Base-by-base conservation (phyloP, 2,113 vertebrate genomes). In the Mormoops blainvillei region DNA sequence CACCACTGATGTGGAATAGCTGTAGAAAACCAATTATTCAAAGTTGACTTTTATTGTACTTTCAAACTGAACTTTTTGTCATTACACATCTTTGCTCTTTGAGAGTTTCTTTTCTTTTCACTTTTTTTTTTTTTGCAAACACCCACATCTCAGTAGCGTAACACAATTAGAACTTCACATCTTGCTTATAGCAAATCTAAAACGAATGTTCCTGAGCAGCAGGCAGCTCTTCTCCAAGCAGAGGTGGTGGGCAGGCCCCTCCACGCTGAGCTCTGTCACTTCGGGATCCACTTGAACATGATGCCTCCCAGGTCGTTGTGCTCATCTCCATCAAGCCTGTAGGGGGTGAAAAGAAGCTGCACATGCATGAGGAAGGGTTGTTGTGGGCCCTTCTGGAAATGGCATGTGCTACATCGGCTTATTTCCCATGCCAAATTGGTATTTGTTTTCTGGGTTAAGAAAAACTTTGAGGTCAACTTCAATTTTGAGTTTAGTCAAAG, bases 21-120 rank as follows among this genome's bases (percentile, higher is more conserved):
- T 82, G 88, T 50, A 91, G 91, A 95, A 87, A 91, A 91, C 91
- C 83, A 93, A 83, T 96, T 88, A 83, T 92, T 95, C 91, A 95
- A 94, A 87, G 85, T 10, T 78, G 93, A 95, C 96, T 97, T 97
- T 97, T 96, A 97, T 86, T 93, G 85, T 94, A 41, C 94, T 94
- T 96, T 82, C 87, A 78, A 65, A 81, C 48, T 52, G 36, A 96
- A 78, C 73, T 65, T 38, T 14, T 82, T 50, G 36, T 83, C 88
- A 82, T 63, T 41, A 54, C 7, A 45, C 50, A 50, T 65, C 36
- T 94, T 87, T 94, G n/a, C 93, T 78, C 24, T 83, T 91, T n/a
- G n/a, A n/a, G n/a, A n/a, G n/a, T 87, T 22, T 78, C 63, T 84
- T 80, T 74, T 58, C 81, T 82, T 45, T 54, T 73, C 52, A 67